Conservation (phyloP, 2,888 invertebrate genomes). For the Microchrysa polita region DNA sequence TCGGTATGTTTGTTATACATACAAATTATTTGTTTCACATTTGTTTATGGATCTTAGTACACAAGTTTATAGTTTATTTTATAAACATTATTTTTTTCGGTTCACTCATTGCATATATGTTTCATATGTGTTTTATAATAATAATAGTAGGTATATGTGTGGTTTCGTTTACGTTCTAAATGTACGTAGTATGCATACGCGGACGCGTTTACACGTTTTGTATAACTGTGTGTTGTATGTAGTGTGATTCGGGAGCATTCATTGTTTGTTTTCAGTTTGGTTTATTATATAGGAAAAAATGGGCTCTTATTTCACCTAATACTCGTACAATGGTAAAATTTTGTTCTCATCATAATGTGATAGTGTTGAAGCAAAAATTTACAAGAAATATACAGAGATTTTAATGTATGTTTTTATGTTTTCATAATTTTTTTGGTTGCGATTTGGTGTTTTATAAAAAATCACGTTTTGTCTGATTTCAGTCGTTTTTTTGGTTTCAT, state of each 20-base stretch:
- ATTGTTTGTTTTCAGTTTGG: slow-evolving; percentile 10
- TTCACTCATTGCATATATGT: slow-evolving; percentile 30
- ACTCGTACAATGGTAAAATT: slow-evolving; percentile 37
- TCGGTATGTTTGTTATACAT: slow-evolving; percentile 33
- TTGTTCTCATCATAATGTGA: slow-evolving; percentile 40
- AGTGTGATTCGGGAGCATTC: slow-evolving; percentile 29
- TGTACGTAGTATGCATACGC: background rate
- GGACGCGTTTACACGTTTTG: background rate
- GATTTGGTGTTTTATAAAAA: slow-evolving; percentile 44
- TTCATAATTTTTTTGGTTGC: slow-evolving; percentile 18
- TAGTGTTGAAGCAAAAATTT: slow-evolving; percentile 42
- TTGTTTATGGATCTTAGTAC: slow-evolving; percentile 31
- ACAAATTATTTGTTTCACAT: slow-evolving; percentile 28
- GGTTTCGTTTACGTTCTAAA: slow-evolving; percentile 29
- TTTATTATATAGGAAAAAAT: slow-evolving; percentile 31
- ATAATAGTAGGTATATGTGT: no score
- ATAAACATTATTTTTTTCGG: slow-evolving; percentile 25
- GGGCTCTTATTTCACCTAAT: slow-evolving; percentile 12
- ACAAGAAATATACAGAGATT: slow-evolving; percentile 42
- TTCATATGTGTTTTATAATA: slow-evolving; percentile 21
- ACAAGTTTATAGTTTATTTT: background rate
- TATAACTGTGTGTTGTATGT: no score
- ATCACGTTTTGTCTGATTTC: slow-evolving; percentile 43
- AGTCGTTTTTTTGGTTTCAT: no score
- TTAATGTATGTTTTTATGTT: background rate